A percentile compares a stretch with the other conserved stretches of the same genome.
phyloP scores from a whole-genome alignment of 2,888 invertebrate genomes.

The Pristionchus fissidentatus region DNA sequence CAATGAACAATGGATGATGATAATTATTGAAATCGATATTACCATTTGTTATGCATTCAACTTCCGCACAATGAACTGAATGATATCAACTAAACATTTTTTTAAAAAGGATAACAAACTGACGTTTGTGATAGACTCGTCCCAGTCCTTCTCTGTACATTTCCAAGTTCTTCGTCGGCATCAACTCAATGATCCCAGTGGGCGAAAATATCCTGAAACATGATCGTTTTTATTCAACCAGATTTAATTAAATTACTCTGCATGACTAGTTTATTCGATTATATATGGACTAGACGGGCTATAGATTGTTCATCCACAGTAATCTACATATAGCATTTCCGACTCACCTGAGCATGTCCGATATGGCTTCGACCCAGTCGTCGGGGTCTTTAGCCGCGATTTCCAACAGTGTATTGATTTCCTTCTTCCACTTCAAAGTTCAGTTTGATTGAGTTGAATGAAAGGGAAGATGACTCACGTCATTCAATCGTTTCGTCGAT shows the following conservation, averaged over 20 bases:
- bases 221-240: neutral
- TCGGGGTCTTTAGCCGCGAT: conserved; percentile 63
- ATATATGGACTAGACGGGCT: too few relatives aligned
- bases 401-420: conserved; percentile 55
- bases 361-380: conserved; percentile 65
- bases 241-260: neutral
- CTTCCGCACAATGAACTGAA: too few relatives aligned
- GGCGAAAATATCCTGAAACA: conserved; percentile 21
- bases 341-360: conserved; percentile 58
- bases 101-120: neutral
- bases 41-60: too few relatives aligned
- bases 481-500: conserved; percentile 54
- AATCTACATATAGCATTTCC: neutral
- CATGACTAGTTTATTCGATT: neutral
- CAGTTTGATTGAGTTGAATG: neutral
- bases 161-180: conserved; percentile 24
- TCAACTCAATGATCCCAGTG: conserved; percentile 8
- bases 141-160: neutral
- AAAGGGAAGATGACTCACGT: conserved; percentile 42
- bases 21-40: too few relatives aligned
- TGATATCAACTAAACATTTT: too few relatives aligned
- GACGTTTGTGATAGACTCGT: conserved; percentile 2
- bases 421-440: conserved; percentile 61
- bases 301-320: neutral
- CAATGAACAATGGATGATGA: too few relatives aligned